A percentile compares a stretch with the other conserved stretches of the same genome.
phyloP scores from a whole-genome alignment of 2,797 vertebrate genomes.

The Hybognathus amarus region DNA sequence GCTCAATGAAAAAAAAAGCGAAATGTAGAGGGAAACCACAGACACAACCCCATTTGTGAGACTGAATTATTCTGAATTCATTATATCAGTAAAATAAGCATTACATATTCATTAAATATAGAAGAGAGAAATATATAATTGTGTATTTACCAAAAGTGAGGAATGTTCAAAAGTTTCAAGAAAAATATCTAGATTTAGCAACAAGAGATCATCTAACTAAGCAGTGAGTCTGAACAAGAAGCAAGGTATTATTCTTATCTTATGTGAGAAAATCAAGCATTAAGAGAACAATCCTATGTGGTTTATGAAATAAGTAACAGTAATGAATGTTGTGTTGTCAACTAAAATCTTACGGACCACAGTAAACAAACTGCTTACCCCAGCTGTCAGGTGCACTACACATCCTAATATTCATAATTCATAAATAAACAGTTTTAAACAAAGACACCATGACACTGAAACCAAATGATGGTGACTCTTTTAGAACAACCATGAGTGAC shows the following conservation, averaged over 20 bases:
- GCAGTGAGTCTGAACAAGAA: not conserved
- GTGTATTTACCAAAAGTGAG: not conserved
- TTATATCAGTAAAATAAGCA: not conserved
- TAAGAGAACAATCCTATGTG: not conserved
- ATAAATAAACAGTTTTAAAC: not conserved
- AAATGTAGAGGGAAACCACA: not conserved
- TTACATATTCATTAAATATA: not conserved
- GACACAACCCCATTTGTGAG: not conserved
- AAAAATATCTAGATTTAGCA: not conserved
- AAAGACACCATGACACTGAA: slow-evolving; percentile 18
- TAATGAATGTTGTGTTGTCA: not conserved
- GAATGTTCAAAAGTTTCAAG: not conserved
- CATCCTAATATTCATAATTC: not conserved
- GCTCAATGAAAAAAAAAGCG: not conserved
- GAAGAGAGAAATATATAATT: not conserved
- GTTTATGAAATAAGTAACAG: not conserved
- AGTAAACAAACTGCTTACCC: not conserved
- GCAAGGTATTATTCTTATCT: not conserved
- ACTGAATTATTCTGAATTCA: too few species aligned
- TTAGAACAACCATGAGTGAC: slow-evolving; percentile 11
- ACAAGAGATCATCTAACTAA: not conserved
- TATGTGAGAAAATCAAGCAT: not conserved
- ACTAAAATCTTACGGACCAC: not conserved
- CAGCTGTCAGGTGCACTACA: slow-evolving; percentile 10
- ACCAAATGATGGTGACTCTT: slow-evolving; percentile 5